Evolutionary conservation across 2,113 vertebrate species (phyloP).

Genomic region (Amia ocellicauda): DNA sequence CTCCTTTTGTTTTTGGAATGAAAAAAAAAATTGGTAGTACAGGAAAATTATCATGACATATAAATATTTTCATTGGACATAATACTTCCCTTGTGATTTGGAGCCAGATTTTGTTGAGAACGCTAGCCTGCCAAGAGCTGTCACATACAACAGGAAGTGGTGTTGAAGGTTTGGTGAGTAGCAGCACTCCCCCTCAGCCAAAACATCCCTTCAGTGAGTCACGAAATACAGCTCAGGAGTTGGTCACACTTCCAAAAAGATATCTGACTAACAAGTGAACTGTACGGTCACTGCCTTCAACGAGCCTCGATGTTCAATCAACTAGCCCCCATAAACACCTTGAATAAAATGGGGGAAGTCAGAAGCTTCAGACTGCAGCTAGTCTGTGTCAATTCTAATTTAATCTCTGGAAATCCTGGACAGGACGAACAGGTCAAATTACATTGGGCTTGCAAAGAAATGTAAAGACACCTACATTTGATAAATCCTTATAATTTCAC

Average conservation of each 20-base stretch:
- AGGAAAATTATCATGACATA: neutral
- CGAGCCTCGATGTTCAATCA: neutral
- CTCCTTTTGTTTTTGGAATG: too few species aligned
- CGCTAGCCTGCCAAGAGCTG: too few species aligned
- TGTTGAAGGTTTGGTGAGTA: conserved; percentile 31
- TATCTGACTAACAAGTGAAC: conserved; percentile 24
- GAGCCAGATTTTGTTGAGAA: too few species aligned
- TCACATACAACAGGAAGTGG: conserved; percentile 25
- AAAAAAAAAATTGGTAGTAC: neutral
- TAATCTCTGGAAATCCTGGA: too few species aligned
- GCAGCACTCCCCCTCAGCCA: conserved; percentile 16
- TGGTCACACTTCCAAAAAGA: conserved; percentile 48
- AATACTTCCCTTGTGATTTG: too few species aligned
- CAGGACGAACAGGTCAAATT: too few species aligned
- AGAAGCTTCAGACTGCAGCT: too few species aligned
- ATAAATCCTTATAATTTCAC: too few species aligned
- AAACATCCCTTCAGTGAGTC: conserved; percentile 32
- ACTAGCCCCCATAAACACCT: neutral
- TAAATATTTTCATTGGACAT: too few species aligned
- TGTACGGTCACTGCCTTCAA: neutral
- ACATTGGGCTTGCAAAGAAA: too few species aligned
- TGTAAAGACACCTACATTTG: too few species aligned
- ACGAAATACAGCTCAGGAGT: conserved; percentile 24
- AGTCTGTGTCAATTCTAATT: too few species aligned
- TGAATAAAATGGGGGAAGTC: neutral